Base-by-base conservation (phyloP, 2,888 invertebrate species). In the Odontothrips loti region DNA sequence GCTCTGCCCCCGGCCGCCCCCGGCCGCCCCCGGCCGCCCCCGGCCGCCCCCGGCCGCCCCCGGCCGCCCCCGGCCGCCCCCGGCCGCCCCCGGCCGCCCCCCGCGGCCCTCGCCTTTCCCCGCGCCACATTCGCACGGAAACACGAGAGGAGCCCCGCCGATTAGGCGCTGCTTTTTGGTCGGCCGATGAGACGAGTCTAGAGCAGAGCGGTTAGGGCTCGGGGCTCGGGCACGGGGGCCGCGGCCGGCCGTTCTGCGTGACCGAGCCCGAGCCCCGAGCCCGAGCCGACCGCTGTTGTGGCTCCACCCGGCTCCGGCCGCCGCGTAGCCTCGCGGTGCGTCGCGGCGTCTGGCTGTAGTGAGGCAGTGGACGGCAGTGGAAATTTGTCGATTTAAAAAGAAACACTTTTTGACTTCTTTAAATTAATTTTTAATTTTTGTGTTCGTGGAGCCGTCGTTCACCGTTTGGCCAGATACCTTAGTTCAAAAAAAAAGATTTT, bases 231-330 rank as follows among this genome's bases (percentile, higher is more conserved):
- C 34, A 43, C 34, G 34, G 34, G 3, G 15, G 51, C 6, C 51
- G 10, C 51, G 51, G 51, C 51, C 20, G 58, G 58, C 6, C 68
- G 68, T 75, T 75, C 68, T 75, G 68, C 68, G 68, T 75, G 68
- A 75, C 68, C 68, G 68, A 23, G 68, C 68, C 68, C 34, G 34
- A 6, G 58, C 58, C 20, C 20, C 58, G 34, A 43, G 34, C 34
- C n/a, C 34, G 34, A 43, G 58, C 11, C 58, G 15, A 58, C 58
- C 17, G 15, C 9, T 20, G 51, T 20, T 20, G 6, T 51, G 51
- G 12, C 58, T 27, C 68, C 68, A 6, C 27, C 10, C 68, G 23
- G 4, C 51, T 6, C 51, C 8, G 15, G 15, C 51, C 6, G 51
- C 51, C 51, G 6, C 51, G 51, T 51, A 17, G 17, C 51, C 51